Base-by-base conservation (phyloP, 2,888 invertebrate genomes). In the Mesorhabditis sp. region DNA sequence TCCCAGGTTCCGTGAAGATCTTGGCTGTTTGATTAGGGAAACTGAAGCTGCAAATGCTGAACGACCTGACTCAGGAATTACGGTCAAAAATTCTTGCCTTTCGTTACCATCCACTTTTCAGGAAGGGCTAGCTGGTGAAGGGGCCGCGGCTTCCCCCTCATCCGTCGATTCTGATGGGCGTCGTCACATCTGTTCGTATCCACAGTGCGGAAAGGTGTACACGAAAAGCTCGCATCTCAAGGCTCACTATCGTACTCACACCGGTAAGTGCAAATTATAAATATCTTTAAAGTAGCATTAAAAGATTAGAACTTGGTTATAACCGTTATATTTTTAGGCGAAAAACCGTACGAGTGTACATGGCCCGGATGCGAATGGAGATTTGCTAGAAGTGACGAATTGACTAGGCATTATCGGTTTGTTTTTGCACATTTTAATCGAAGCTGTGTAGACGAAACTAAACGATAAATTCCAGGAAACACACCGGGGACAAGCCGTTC, bases 401-500 rank as follows among this genome's bases (percentile, higher is more conserved):
- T 80, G 61, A 80, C 80, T 5, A 75, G 85, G 77, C 78, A 70
- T 50, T 50, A 50, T n/a, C 7, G 58, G 58, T 50, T 50, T 15
- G 68, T 65, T 13, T 65, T 65, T 63, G 63, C 28, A 63, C 7
- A 28, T n/a, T 28, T 43, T 65, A 7, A 10, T n/a, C 6, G 13
- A 43, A 43, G n/a, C 28, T 50, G n/a, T 50, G 7, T 50, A 50
- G 7, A 50, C n/a, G 15, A 13, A 58, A n/a, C 15, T 15, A 15
- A n/a, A 67, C 15, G 7, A 15, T 5, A 44, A 72, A 4, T 71
- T 69, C 45, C 45, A 72, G 72, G n/a, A 80, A 80, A 63, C 80
- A 80, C 70, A 80, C 78, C 2, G 80, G 80, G 6, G 79, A 74
- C 28, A 78, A 79, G 65, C 91, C 91, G 2, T 91, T 91, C 87